Evolutionary conservation across 2,113 vertebrate genomes (phyloP), one percentile per base, ranked within the genome.

Genomic region (Arizona elegans): DNA sequence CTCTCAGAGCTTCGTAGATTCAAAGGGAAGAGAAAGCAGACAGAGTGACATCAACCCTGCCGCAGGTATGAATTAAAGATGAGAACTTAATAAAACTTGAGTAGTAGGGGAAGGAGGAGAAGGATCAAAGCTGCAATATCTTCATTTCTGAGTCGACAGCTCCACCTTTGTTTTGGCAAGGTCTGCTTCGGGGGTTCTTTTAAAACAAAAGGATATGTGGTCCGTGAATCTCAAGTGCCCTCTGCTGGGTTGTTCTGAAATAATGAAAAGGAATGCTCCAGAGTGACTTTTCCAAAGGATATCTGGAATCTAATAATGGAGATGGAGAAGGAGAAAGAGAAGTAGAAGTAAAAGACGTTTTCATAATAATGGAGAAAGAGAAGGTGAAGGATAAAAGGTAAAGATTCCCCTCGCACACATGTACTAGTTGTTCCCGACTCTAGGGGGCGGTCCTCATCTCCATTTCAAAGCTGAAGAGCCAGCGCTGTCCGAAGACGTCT

Each of bases 111-210:
- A 88, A 81, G 95, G 93, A 95, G 94, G 93, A 95, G 94, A 53
- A 62, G 88, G 95, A 93, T 92, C 92, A 26, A 94, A 94, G 92
- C 87, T 88, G 10, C 70, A 92, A 95, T 92, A 93, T 95, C 96
- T 96, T 96, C 96, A 97, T 97, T 97, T 96, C 95, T 97, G 96
- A 97, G 96, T 85, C 95, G 96, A 97, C 97, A 97, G 96, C 97
- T 97, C 97, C 97, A 97, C 97, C 97, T 97, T 96, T 96, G 96
- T 95, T 92, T 93, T 90, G 92, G 93, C 93, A 50, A n/a, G 19
- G n/a, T 95, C 90, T 94, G 89, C 0, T 54, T 85, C 0, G n/a
- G 17, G 75, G 33, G 17, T 21, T 81, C 75, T 81, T 81, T 81
- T 81, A 29, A 86, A 91, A 92, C 55, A 94, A 91, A 70, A 95